These are phyloP conservation scores for Xanthorhoe spadicearia DNA, from an alignment of 2,888 invertebrate species.

Conservation along the genomic window DNA sequence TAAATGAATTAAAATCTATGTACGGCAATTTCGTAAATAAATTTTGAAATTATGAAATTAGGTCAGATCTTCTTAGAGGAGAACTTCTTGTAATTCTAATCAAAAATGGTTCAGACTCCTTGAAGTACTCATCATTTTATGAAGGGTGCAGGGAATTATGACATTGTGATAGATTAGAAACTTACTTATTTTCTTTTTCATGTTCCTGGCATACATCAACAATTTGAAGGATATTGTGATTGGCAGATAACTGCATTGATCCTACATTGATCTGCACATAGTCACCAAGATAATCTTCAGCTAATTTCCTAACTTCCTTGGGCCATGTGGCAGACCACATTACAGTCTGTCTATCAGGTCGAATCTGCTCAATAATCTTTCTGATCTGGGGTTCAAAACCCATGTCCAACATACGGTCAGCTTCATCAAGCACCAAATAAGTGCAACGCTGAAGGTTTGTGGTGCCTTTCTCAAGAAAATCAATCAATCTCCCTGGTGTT, in stretches of 20 bases:
- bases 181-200: constrained; percentile 90
- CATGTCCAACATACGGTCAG: constrained; percentile 98
- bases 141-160: constrained; percentile 4
- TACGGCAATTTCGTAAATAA: background rate
- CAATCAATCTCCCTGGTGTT: constrained; percentile 94
- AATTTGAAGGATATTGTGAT: constrained; percentile 95
- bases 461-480: constrained; percentile 91
- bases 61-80: constrained; percentile 84
- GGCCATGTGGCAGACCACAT: constrained; percentile 99
- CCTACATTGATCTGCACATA: constrained; percentile 97
- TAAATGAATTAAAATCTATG: background rate
- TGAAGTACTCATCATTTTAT: constrained; percentile 56
- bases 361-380: constrained; percentile 96
- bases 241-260: constrained; percentile 93
- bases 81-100: constrained; percentile 60
- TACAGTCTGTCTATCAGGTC: constrained; percentile 96
- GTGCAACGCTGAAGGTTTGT: constrained; percentile 91
- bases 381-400: constrained; percentile 98
- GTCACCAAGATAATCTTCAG: constrained; percentile 95
- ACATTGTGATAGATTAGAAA: constrained; percentile 39
- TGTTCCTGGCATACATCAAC: constrained; percentile 94
- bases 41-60: background rate
- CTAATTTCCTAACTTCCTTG: constrained; percentile 95
- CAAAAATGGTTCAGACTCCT: constrained; percentile 59
- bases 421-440: constrained; percentile 95